Conservation (phyloP, 2,888 invertebrate genomes). For the Acanthopleura granulata region DNA sequence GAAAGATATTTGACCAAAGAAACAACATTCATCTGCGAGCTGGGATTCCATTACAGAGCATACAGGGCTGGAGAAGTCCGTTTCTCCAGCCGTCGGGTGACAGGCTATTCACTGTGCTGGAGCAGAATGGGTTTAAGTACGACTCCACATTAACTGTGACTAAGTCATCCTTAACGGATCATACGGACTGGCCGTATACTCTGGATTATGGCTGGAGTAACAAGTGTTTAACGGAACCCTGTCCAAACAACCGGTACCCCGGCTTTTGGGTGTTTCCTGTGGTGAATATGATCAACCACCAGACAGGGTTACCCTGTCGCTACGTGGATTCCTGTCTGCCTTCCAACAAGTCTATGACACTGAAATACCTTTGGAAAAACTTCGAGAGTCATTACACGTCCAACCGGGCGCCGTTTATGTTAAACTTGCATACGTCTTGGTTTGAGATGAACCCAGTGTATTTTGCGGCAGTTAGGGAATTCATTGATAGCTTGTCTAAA, state of each 20-base stretch:
- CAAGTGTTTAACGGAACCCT: conserved; percentile 35
- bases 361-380: conserved; percentile 77
- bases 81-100: conserved; percentile 49
- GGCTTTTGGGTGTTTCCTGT: conserved; percentile 80
- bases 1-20: conserved; percentile 48
- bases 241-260: conserved; percentile 61
- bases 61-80: conserved; percentile 52
- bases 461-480: conserved; percentile 24
- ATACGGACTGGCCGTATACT: conserved; percentile 95
- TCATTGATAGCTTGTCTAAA: conserved; percentile 21
- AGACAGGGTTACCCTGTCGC: conserved; percentile 28
- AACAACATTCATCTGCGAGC: conserved; percentile 41
- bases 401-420: conserved; percentile 81
- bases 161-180: conserved; percentile 70
- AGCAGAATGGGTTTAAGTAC: conserved; percentile 46
- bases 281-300: conserved; percentile 34
- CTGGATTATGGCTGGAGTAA: conserved; percentile 76
- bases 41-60: conserved; percentile 43
- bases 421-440: conserved; percentile 86
- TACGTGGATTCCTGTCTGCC: conserved; percentile 33
- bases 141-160: conserved; percentile 48
- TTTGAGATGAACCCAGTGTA: conserved; percentile 67
- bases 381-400: conserved; percentile 79
- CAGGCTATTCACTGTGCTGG: conserved; percentile 41
- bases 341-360: conserved; percentile 22